These are phyloP conservation scores for Machaerirhynchus nigripectus DNA, from an alignment of 2,113 vertebrate genomes.

Conservation along the genomic window DNA sequence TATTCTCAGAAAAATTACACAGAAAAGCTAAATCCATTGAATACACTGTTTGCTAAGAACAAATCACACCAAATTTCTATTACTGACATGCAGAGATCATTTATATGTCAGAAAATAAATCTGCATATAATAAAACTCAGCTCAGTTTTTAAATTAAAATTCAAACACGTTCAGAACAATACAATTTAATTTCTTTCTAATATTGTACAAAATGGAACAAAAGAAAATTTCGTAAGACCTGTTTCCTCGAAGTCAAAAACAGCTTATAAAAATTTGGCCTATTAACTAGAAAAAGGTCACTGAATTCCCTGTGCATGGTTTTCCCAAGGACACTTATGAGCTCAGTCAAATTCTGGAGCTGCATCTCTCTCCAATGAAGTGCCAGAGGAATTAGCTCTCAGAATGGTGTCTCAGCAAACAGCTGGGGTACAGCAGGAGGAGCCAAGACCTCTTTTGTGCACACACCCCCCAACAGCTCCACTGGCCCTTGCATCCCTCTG, in stretches of 20 bases:
- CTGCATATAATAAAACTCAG: slow-evolving; percentile 15
- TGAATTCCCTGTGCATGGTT: neutral
- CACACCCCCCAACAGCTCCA: neutral
- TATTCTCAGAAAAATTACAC: neutral
- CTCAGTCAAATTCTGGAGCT: neutral
- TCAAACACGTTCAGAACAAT: neutral
- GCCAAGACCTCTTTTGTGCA: neutral
- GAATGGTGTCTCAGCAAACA: neutral
- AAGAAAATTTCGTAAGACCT: neutral
- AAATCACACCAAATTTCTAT: neutral
- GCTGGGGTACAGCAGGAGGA: neutral
- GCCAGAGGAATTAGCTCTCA: neutral
- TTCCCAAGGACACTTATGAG: neutral
- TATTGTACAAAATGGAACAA: neutral
- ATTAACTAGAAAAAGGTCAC: neutral
- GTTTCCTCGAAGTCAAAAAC: neutral
- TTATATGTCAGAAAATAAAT: slow-evolving; percentile 10
- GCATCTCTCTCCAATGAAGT: neutral
- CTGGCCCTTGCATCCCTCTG: fast-evolving
- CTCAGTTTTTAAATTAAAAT: neutral
- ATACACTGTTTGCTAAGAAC: neutral
- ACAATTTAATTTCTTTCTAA: slow-evolving; percentile 1
- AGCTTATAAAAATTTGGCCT: neutral
- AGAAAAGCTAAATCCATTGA: slow-evolving; percentile 17
- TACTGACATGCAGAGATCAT: neutral